These are phyloP conservation scores for Orthonevra nobilis DNA, from an alignment of 2,888 invertebrate species.

Conservation along the genomic window DNA sequence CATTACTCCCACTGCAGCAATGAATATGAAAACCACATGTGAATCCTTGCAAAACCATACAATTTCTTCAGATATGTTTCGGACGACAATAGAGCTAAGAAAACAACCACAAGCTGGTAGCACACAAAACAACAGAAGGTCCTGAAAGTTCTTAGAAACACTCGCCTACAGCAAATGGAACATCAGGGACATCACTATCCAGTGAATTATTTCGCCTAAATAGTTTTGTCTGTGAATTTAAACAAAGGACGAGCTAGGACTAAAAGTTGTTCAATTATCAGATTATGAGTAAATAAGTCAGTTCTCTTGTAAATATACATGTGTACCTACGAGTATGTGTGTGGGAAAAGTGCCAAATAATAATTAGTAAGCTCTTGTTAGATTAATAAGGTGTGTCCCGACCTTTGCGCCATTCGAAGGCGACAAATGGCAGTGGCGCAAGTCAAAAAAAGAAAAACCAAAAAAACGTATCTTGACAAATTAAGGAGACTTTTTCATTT, in stretches of 20 bases:
- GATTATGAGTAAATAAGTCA: constrained; percentile 19
- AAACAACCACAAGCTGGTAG: neutral
- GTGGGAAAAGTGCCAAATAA: constrained; percentile 57
- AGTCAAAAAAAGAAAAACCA: no score
- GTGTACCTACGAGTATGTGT: neutral
- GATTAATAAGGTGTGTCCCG: constrained; percentile 10
- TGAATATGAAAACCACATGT: constrained; percentile 40
- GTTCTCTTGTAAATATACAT: constrained; percentile 11
- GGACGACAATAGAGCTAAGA: constrained; percentile 28
- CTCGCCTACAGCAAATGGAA: constrained; percentile 20
- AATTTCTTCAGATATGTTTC: constrained; percentile 33
- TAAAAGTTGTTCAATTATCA: constrained; percentile 18
- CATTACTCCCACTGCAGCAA: constrained; percentile 29
- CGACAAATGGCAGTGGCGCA: no score
- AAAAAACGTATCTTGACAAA: no score
- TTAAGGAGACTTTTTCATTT: constrained; percentile 44
- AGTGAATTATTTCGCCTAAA: constrained; percentile 37
- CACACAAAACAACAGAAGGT: constrained; percentile 12
- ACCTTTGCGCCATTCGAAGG: neutral
- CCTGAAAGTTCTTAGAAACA: constrained; percentile 28
- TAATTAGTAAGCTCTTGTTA: constrained; percentile 33
- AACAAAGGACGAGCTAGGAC: constrained; percentile 35
- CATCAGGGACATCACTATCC: constrained; percentile 19
- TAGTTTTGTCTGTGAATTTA: constrained; percentile 25
- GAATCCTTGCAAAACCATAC: constrained; percentile 31